These are phyloP conservation scores for Daphoenositta chrysoptera DNA, from an alignment of 2,113 vertebrate genomes.

Conservation along the genomic window DNA sequence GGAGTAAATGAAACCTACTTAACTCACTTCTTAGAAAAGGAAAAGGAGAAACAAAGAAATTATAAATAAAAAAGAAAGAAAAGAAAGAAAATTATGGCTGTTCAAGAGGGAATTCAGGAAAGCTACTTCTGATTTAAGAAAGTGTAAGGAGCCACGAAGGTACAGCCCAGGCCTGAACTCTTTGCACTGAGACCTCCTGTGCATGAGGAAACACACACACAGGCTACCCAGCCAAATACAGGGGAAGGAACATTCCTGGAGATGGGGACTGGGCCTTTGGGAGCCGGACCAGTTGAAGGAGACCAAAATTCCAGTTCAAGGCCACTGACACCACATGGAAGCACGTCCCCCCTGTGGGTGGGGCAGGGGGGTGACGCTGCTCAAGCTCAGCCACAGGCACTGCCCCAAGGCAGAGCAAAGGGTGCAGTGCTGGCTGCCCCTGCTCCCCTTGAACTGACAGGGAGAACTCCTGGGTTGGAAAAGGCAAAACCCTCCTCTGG, in stretches of 20 bases:
- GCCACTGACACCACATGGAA: rapidly evolving
- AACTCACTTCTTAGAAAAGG: not conserved
- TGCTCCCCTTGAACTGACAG: not conserved
- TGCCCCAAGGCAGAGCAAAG: not conserved
- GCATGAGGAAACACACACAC: rapidly evolving
- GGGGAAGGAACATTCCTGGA: not conserved
- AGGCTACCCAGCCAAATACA: not conserved
- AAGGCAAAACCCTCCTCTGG: not conserved
- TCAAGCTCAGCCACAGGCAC: not conserved
- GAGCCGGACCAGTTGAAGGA: not conserved
- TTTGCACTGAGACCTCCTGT: not conserved
- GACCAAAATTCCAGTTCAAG: not conserved
- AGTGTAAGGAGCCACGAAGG: not conserved
- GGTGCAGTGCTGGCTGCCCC: not conserved
- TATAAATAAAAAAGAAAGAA: too few species aligned
- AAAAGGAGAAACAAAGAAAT: not conserved
- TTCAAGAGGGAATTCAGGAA: not conserved
- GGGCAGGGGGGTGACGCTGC: not conserved
- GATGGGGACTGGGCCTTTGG: not conserved
- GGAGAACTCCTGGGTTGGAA: rapidly evolving
- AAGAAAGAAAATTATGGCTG: not conserved
- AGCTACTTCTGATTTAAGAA: not conserved
- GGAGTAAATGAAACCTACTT: not conserved
- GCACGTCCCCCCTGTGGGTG: rapidly evolving
- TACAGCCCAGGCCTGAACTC: not conserved